phyloP scores from a whole-genome alignment of 2,888 invertebrate genomes.

The Himalopsyche anomala region DNA sequence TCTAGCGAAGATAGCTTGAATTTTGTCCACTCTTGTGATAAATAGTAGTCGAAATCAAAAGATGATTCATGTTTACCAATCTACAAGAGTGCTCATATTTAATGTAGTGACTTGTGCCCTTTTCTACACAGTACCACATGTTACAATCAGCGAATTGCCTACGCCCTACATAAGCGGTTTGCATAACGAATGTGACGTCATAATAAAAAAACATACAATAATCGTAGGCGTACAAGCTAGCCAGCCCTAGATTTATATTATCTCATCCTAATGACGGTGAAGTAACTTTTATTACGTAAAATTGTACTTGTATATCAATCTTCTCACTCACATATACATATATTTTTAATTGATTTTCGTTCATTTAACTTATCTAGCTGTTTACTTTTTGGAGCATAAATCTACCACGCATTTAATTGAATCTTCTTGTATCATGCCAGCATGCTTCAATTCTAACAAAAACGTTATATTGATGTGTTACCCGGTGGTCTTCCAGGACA shows the following conservation, averaged over 20 bases:
- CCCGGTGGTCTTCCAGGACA: too few relatives aligned
- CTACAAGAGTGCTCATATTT: background rate
- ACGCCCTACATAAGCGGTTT: background rate
- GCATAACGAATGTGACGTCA: background rate
- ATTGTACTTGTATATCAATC: background rate
- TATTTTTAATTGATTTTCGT: background rate
- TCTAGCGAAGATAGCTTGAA: background rate
- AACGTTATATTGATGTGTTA: too few relatives aligned
- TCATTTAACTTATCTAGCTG: background rate
- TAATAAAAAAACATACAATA: background rate
- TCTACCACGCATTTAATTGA: background rate
- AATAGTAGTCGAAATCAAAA: background rate
- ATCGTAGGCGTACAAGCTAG: background rate
- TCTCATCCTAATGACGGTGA: background rate
- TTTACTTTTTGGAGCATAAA: background rate
- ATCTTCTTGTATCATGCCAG: background rate
- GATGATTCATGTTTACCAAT: background rate
- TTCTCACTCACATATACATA: background rate
- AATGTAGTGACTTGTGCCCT: background rate
- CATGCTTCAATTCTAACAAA: too few relatives aligned
- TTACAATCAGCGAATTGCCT: background rate
- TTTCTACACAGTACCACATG: background rate
- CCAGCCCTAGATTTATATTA: background rate
- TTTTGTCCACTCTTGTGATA: background rate
- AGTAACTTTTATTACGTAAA: background rate